Evolutionary conservation across 1,140 invertebrate species (phyloP).

Genomic region (Branchinecta lindahli): DNA sequence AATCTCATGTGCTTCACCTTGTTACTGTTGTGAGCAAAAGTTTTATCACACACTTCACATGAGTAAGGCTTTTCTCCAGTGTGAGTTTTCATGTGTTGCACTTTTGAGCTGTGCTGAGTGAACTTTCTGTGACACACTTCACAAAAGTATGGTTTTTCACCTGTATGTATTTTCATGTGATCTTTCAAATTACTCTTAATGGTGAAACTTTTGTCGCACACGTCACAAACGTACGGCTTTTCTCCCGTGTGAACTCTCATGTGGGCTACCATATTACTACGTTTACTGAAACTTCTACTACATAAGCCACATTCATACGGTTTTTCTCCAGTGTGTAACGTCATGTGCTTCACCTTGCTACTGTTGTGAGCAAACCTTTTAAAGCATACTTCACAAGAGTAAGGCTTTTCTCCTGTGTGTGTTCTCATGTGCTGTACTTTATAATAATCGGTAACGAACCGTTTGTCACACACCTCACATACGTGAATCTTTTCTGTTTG

Average conservation of each 20-base stretch:
- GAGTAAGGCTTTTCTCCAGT: too few relatives aligned
- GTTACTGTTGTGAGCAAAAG: neutral
- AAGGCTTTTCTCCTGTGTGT: neutral
- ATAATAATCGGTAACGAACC: too few relatives aligned
- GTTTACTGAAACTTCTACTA: neutral
- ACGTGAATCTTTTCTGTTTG: too few relatives aligned
- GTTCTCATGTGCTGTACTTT: too few relatives aligned
- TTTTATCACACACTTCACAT: neutral
- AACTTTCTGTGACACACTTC: constrained; percentile 84
- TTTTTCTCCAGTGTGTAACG: neutral
- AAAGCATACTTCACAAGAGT: neutral
- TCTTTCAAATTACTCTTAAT: constrained; percentile 48
- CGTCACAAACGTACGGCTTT: constrained; percentile 12
- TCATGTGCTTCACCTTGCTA: neutral
- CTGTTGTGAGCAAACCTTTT: constrained; percentile 6
- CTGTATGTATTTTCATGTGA: constrained; percentile 89
- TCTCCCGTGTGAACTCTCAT: constrained; percentile 10
- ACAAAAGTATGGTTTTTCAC: constrained; percentile 91
- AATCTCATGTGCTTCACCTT: neutral
- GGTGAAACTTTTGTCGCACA: constrained; percentile 2
- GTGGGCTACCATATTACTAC: too few relatives aligned
- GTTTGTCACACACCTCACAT: too few relatives aligned
- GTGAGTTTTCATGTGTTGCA: constrained; percentile 28
- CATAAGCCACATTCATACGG: neutral
- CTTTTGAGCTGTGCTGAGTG: constrained; percentile 82